phyloP scores from a whole-genome alignment of 2,888 invertebrate genomes.

The Drosophila neotestacea region DNA sequence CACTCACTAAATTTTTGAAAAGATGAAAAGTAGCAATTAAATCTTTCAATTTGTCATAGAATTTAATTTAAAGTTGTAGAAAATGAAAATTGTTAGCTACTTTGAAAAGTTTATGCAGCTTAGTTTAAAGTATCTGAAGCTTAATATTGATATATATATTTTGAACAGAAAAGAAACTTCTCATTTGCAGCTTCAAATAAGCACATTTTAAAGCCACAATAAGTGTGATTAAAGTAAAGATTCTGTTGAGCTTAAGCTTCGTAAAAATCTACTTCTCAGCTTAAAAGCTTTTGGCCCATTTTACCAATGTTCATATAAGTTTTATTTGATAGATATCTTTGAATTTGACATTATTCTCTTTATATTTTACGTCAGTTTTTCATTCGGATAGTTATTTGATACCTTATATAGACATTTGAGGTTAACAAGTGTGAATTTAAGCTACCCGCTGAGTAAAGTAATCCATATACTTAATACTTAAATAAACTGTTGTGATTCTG shows the following conservation, averaged over 20 bases:
- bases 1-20: not conserved
- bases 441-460: not conserved
- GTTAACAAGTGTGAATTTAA: too few relatives aligned
- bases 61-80: not conserved
- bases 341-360: too few relatives aligned
- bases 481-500: slow-evolving; percentile 2
- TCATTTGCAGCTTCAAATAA: too few relatives aligned
- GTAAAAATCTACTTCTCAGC: not conserved
- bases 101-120: not conserved
- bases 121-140: too few relatives aligned
- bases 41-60: not conserved
- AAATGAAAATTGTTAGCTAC: not conserved
- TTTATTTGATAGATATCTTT: too few relatives aligned
- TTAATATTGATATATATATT: not conserved
- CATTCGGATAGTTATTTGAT: too few relatives aligned
- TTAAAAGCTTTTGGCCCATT: not conserved
- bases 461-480: not conserved
- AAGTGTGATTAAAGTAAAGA: not conserved
- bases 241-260: not conserved
- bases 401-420: too few relatives aligned
- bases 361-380: too few relatives aligned
- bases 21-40: too few relatives aligned
- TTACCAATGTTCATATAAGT: too few relatives aligned
- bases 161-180: not conserved
- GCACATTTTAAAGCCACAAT: too few relatives aligned